Evolutionary conservation across 2,888 invertebrate species (phyloP).

Genomic region (Aelia acuminata): DNA sequence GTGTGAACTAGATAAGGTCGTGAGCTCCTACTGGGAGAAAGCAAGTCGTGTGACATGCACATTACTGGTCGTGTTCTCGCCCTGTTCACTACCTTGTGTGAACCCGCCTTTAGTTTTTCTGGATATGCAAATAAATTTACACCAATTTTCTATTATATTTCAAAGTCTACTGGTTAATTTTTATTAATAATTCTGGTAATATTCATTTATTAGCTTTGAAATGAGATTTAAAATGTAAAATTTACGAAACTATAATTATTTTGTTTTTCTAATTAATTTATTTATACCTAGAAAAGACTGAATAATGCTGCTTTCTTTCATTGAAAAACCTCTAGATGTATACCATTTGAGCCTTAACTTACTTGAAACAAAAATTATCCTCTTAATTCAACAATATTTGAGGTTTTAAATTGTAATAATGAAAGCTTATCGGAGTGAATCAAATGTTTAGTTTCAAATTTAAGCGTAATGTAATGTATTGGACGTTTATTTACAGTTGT

Average conservation of each 20-base stretch:
- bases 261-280: no score
- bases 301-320: no score
- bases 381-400: background rate
- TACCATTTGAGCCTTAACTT: no score
- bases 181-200: background rate
- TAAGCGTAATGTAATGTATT: background rate
- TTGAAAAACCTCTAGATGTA: no score
- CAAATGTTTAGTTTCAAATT: background rate
- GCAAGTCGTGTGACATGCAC: no score
- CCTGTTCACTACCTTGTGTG: no score
- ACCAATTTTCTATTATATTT: background rate
- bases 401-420: background rate
- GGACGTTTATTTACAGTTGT: constrained; percentile 40
- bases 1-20: no score
- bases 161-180: background rate
- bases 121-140: background rate
- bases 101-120: background rate
- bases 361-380: background rate
- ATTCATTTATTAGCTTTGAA: background rate
- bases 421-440: background rate
- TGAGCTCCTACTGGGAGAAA: no score
- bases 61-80: no score
- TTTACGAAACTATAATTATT: background rate
- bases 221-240: background rate
- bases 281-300: no score